phyloP scores from a whole-genome alignment of 2,113 vertebrate genomes.

The Solea solea region DNA sequence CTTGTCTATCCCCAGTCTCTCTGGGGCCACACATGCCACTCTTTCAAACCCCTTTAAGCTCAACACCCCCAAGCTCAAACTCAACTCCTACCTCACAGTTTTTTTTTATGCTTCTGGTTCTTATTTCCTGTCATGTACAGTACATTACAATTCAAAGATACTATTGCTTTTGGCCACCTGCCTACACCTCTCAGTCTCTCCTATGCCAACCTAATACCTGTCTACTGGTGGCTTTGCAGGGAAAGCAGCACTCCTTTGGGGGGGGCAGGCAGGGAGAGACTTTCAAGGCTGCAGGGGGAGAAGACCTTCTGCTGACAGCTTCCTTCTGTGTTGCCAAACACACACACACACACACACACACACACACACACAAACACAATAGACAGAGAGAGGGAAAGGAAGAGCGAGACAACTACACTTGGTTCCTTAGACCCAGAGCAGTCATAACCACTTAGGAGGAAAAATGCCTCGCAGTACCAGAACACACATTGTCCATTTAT shows the following conservation, averaged over 20 bases:
- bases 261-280: slow-evolving; percentile 19
- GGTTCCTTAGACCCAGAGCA: slow-evolving; percentile 71
- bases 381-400: neutral
- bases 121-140: slow-evolving; percentile 53
- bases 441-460: slow-evolving; percentile 77
- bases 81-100: slow-evolving; percentile 20
- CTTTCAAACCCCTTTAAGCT: slow-evolving; percentile 24
- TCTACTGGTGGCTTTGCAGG: slow-evolving; percentile 45
- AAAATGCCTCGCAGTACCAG: slow-evolving; percentile 75
- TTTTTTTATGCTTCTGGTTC: slow-evolving; percentile 36
- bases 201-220: slow-evolving; percentile 15
- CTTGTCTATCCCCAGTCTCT: slow-evolving; percentile 27
- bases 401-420: slow-evolving; percentile 34
- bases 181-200: neutral
- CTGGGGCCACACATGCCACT: slow-evolving; percentile 7
- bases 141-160: slow-evolving; percentile 54
- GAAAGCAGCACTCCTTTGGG: slow-evolving; percentile 40
- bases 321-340: slow-evolving; percentile 50
- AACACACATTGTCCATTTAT: slow-evolving; percentile 75
- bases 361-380: slow-evolving; percentile 19
- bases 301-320: slow-evolving; percentile 63
- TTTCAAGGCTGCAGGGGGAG: slow-evolving; percentile 46
- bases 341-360: slow-evolving; percentile 31
- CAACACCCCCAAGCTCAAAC: slow-evolving; percentile 28
- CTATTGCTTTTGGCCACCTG: slow-evolving; percentile 22